These are phyloP conservation scores for Brachionus koreanus DNA, from an alignment of 1,140 invertebrate genomes.

Conservation along the genomic window DNA sequence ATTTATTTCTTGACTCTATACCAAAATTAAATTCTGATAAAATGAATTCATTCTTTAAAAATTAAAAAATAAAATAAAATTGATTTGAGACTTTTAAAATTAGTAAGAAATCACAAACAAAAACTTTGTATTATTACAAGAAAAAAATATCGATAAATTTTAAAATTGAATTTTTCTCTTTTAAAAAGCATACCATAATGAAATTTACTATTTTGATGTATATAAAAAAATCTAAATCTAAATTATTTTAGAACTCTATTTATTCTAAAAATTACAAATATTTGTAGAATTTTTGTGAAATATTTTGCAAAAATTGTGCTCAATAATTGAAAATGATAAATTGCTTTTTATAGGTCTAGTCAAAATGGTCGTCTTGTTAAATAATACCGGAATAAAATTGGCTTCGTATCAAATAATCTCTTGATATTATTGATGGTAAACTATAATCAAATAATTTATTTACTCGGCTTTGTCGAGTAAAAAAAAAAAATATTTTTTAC, in stretches of 20 bases:
- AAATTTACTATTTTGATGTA: background rate
- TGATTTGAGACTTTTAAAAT: too few species aligned
- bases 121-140: too few species aligned
- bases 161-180: too few species aligned
- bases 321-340: background rate
- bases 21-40: too few species aligned
- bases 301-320: background rate
- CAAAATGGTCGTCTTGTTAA: background rate
- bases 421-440: background rate
- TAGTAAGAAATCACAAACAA: too few species aligned
- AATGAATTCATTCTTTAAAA: too few species aligned
- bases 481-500: background rate
- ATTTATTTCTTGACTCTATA: too few species aligned
- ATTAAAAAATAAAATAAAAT: too few species aligned
- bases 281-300: background rate
- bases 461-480: background rate
- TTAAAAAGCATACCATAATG: too few species aligned
- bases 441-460: background rate
- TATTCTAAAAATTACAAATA: background rate
- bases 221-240: background rate
- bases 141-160: too few species aligned
- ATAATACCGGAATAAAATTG: background rate
- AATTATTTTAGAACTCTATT: background rate
- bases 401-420: background rate
- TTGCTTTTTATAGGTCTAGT: background rate